Conservation (phyloP, 2,113 vertebrate species). For the Smithornis capensis region DNA sequence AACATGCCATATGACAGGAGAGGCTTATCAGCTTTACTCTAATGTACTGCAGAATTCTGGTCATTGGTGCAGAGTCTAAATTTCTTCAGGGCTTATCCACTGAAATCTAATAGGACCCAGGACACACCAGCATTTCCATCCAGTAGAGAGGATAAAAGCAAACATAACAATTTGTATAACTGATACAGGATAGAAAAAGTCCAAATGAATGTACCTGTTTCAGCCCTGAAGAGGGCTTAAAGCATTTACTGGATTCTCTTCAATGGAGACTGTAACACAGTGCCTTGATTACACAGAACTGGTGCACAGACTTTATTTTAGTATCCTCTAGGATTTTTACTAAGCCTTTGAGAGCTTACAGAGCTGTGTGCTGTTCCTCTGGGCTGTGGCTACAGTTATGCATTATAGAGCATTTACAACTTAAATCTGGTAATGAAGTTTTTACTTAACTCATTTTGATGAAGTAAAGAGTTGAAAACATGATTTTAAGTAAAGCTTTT, state of each 20-base stretch:
- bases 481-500: neutral
- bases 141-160: neutral
- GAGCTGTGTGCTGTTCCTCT: neutral
- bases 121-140: neutral
- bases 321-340: neutral
- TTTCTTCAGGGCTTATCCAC: neutral
- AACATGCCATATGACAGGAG: accelerated
- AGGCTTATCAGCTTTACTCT: neutral
- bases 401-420: neutral
- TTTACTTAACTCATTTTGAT: neutral
- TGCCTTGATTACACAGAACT: neutral
- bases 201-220: neutral
- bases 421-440: neutral
- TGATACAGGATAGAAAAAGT: neutral
- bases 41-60: neutral
- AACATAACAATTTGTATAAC: neutral
- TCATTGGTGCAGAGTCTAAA: neutral
- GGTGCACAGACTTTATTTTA: neutral
- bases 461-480: neutral
- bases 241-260: neutral
- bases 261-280: neutral
- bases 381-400: neutral
- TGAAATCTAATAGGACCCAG: neutral
- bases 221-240: neutral
- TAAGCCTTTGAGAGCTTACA: neutral